These are phyloP conservation scores for Alosa alosa DNA, from an alignment of 2,113 vertebrate genomes.

Conservation along the genomic window DNA sequence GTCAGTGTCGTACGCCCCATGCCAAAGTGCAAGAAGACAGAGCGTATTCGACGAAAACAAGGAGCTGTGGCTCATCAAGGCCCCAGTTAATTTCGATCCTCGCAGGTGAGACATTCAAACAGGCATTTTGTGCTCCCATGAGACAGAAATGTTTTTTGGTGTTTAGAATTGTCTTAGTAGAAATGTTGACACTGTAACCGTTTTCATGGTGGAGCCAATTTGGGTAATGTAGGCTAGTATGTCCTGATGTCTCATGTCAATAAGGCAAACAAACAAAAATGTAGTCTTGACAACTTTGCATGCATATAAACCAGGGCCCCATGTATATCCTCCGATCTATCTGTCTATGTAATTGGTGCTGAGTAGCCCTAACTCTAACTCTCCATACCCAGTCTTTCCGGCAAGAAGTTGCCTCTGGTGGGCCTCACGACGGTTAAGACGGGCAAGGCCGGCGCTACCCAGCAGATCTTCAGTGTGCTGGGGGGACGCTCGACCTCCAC, in stretches of 20 bases:
- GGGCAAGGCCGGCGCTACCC: neutral
- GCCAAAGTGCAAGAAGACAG: slow-evolving; percentile 47
- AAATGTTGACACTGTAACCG: too few relatives aligned
- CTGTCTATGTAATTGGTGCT: neutral
- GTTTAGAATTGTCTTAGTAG: too few relatives aligned
- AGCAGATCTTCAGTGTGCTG: slow-evolving; percentile 66
- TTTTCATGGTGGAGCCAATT: neutral
- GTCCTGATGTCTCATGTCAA: neutral
- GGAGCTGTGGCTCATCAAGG: slow-evolving; percentile 76
- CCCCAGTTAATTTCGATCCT: slow-evolving; percentile 65
- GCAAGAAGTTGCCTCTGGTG: slow-evolving; percentile 60
- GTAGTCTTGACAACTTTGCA: too few relatives aligned
- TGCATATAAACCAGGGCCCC: too few relatives aligned
- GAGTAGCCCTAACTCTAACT: neutral
- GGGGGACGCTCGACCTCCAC: slow-evolving; percentile 43
- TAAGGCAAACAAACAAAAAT: neutral
- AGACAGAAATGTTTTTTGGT: neutral
- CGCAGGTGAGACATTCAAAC: slow-evolving; percentile 55
- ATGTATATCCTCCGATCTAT: too few relatives aligned
- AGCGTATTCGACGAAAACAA: slow-evolving; percentile 38
- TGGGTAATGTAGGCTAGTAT: neutral
- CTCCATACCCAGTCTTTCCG: slow-evolving; percentile 53
- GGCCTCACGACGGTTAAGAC: slow-evolving; percentile 61
- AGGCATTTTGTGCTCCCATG: neutral
- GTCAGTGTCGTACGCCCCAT: slow-evolving; percentile 58